A percentile compares a stretch with the other conserved stretches of the same genome.
phyloP scores from a whole-genome alignment of 2,797 vertebrate genomes.

The Petrocephalus sullivani region DNA sequence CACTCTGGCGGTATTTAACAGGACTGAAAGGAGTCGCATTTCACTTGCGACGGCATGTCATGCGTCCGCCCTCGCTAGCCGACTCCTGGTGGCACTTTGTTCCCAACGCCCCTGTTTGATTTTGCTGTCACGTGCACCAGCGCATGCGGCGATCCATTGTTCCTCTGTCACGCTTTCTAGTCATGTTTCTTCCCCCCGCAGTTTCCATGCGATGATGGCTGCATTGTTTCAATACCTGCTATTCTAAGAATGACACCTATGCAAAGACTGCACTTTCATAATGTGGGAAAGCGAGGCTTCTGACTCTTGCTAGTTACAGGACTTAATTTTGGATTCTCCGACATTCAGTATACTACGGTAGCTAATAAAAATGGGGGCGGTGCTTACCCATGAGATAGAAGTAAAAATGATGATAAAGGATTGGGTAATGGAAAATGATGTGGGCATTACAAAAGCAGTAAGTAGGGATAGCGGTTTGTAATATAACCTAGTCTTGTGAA shows the following conservation, averaged over 20 bases:
- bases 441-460: not conserved
- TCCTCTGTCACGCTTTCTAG: conserved; percentile 26
- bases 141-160: conserved; percentile 55
- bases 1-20: conserved; percentile 32
- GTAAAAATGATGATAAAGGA: not conserved
- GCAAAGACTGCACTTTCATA: not conserved
- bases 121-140: conserved; percentile 55
- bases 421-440: not conserved
- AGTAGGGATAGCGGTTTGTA: not conserved
- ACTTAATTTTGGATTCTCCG: not conserved
- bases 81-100: conserved; percentile 15
- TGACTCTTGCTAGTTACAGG: not conserved
- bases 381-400: not conserved
- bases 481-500: not conserved
- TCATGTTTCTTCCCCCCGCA: conserved; percentile 33
- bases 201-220: conserved; percentile 55
- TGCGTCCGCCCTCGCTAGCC: conserved; percentile 34
- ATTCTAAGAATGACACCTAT: conserved; percentile 6
- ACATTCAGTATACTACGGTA: not conserved
- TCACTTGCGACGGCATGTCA: conserved; percentile 22
- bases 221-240: conserved; percentile 57
- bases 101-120: conserved; percentile 41
- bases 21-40: conserved; percentile 25
- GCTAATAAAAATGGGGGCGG: not conserved
- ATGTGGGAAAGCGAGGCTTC: not conserved